These are phyloP conservation scores for Drosophila leontia DNA, from an alignment of 1,140 invertebrate genomes.

Conservation along the genomic window DNA sequence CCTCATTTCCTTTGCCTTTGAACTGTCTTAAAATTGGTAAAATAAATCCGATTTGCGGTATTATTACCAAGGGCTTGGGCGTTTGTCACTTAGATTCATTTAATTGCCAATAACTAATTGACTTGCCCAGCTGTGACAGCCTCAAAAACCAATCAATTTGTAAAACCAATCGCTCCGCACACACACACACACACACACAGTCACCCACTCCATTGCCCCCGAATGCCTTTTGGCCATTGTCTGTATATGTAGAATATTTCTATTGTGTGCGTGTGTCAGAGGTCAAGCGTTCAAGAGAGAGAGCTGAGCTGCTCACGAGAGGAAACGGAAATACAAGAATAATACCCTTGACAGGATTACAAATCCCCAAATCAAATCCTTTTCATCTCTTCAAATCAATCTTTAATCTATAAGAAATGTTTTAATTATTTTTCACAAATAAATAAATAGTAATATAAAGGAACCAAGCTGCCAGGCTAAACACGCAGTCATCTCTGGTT, in stretches of 20 bases:
- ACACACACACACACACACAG: not conserved
- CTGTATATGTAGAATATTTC: conserved; percentile 26
- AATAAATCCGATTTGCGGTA: conserved; percentile 28
- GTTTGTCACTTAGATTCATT: conserved; percentile 33
- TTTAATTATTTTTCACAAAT: not conserved
- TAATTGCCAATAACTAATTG: conserved; percentile 57
- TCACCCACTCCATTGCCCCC: not conserved
- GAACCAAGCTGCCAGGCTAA: too few species aligned
- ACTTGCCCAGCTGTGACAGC: conserved; percentile 51
- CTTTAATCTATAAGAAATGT: not conserved
- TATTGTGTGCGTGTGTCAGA: conserved; percentile 10
- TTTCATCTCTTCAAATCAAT: not conserved
- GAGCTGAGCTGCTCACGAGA: conserved; percentile 9
- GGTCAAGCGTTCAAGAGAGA: conserved; percentile 12
- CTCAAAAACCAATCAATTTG: conserved; percentile 57
- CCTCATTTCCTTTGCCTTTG: not conserved
- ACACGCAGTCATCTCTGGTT: conserved; percentile 18
- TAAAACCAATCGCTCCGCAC: conserved; percentile 28
- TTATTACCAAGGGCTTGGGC: not conserved
- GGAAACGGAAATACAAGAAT: conserved; percentile 2
- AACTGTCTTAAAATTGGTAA: not conserved
- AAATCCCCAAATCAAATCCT: not conserved
- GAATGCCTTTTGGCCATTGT: conserved; percentile 31
- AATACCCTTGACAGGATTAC: not conserved
- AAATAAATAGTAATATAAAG: too few species aligned